Evolutionary conservation across 2,888 invertebrate species (phyloP).

Genomic region (Ganaspis brasiliensis): DNA sequence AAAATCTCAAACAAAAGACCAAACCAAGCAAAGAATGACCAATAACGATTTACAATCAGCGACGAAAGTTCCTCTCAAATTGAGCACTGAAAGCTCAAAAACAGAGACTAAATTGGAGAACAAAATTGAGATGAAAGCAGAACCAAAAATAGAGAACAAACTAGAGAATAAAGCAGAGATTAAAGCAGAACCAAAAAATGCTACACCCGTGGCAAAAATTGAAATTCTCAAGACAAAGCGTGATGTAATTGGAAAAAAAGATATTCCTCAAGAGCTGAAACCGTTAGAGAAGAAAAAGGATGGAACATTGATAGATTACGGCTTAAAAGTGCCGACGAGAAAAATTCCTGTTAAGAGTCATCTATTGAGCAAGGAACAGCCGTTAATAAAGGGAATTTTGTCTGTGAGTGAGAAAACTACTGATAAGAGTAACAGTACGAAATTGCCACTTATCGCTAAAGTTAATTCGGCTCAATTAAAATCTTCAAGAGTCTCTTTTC

Average conservation of each 20-base stretch:
- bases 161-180: too few relatives aligned
- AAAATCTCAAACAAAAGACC: neutral
- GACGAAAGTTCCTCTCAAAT: neutral
- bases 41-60: neutral
- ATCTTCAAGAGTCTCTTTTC: too few relatives aligned
- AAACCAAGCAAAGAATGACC: neutral
- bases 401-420: neutral
- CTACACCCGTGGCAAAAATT: neutral
- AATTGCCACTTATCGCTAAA: too few relatives aligned
- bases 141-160: too few relatives aligned
- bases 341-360: neutral
- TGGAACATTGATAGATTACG: constrained; percentile 69
- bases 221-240: neutral
- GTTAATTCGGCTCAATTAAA: neutral
- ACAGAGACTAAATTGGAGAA: too few relatives aligned
- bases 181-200: too few relatives aligned
- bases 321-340: constrained; percentile 65
- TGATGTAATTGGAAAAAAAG: neutral
- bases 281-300: constrained; percentile 69
- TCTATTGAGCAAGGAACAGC: constrained; percentile 27
- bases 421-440: neutral
- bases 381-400: constrained; percentile 50
- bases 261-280: constrained; percentile 56
- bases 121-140: too few relatives aligned
- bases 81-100: neutral